A percentile compares a stretch with the other conserved stretches of the same genome.
Conservation (phyloP, 2,113 vertebrate species). For the Barbus barbus region DNA sequence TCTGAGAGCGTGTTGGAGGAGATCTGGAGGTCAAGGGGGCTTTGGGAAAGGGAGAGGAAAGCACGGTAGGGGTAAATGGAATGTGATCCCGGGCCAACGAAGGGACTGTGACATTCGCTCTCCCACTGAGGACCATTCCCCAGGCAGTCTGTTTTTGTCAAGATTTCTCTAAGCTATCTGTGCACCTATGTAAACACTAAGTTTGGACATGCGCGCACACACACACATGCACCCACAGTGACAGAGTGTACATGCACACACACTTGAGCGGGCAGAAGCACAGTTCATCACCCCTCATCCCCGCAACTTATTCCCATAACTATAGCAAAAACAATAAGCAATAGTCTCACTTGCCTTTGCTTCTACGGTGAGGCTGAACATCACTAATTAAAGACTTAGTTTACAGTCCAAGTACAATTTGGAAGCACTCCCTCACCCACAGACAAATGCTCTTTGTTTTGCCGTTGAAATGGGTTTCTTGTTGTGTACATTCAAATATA, state of each 20-base stretch:
- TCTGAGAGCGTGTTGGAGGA: conserved; percentile 59
- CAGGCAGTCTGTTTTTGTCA: conserved; percentile 82
- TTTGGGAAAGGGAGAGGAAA: conserved; percentile 76
- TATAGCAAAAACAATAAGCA: conserved; percentile 41
- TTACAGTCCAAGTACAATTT: conserved; percentile 15
- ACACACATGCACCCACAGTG: conserved; percentile 56
- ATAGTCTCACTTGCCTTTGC: conserved; percentile 25
- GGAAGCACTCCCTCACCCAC: conserved; percentile 10
- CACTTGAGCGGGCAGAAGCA: conserved; percentile 52
- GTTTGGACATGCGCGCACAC: conserved; percentile 51
- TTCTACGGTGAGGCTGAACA: conserved; percentile 13
- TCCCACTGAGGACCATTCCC: conserved; percentile 74
- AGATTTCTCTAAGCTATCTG: conserved; percentile 73
- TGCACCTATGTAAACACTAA: conserved; percentile 82
- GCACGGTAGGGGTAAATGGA: conserved; percentile 73
- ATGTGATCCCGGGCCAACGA: conserved; percentile 77
- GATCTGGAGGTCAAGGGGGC: conserved; percentile 63
- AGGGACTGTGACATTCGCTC: conserved; percentile 65
- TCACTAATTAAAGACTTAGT: conserved; percentile 36
- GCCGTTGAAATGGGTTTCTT: background rate
- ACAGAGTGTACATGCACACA: conserved; percentile 52
- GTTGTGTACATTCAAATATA: background rate
- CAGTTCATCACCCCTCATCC: conserved; percentile 38
- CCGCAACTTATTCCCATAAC: conserved; percentile 41
- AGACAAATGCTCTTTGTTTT: conserved; percentile 29